Base-by-base conservation (phyloP, 2,888 invertebrate species). In the Volucella inflata region DNA sequence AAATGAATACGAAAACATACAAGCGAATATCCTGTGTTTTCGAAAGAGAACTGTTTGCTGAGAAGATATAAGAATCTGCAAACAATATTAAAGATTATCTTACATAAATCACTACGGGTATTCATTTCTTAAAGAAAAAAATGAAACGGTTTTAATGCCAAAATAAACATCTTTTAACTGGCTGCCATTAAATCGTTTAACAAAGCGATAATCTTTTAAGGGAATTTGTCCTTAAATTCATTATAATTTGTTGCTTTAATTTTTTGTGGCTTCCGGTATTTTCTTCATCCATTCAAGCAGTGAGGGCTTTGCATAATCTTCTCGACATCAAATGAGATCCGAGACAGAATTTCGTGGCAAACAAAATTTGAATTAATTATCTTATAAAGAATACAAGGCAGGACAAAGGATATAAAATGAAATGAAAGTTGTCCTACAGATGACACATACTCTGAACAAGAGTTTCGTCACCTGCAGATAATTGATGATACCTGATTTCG, bases 171-270 rank as follows among this genome's bases (percentile, higher is more conserved):
- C 36, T 62, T n/a, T 65, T 75, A 65, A 64, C 64, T 60, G 60
- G 42, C 30, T 30, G 64, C 30, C n/a, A 57, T 75, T 48, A 65
- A 57, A 21, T n/a, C 30, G 38, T 17, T 40, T 21, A 36, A 75
- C 65, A 75, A 75, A 30, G 75, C 75, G 48, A 55, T 75, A 50
- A 64, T 65, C 65, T 48, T 51, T 51, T 51, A 30, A 10, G 53
- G 16, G 53, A 77, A 77, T 77, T 60, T 70, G 70, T 55, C 60
- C 55, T 68, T 76, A 77, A 70, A 70, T 70, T 60, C 62, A 68
- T 62, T 48, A 62, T 77, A 60, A 53, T 21, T 53, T 40, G 48
- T 62, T 53, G 62, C 46, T 44, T 62, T 77, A 68, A 77, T 76
- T 70, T 77, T 53, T 62, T 62, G 62, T 68, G 46, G 46, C 30